Conservation (phyloP, 2,113 vertebrate genomes). For the Vidua macroura region DNA sequence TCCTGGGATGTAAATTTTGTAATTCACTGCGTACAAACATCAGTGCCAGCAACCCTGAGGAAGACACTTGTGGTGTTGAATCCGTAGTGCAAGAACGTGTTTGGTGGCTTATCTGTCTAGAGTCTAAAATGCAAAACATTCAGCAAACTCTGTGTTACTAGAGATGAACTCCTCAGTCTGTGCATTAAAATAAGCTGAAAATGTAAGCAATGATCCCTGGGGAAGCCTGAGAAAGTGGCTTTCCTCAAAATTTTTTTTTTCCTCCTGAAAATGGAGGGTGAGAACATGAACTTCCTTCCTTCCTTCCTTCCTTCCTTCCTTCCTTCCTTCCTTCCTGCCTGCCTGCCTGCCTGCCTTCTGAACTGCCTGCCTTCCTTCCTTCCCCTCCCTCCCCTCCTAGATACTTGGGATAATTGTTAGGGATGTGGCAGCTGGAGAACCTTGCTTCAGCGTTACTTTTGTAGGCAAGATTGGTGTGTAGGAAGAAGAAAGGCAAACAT, state of each 20-base stretch:
- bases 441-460: not conserved
- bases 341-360: too few relatives aligned
- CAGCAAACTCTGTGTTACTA: not conserved
- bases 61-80: not conserved
- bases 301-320: too few relatives aligned
- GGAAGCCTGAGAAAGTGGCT: not conserved
- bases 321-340: too few relatives aligned
- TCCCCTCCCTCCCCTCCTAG: too few relatives aligned
- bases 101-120: not conserved
- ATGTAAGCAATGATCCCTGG: accelerated
- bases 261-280: not conserved
- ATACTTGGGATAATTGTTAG: not conserved
- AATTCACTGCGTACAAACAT: not conserved
- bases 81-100: not conserved
- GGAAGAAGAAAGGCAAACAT: not conserved
- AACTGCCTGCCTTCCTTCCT: too few relatives aligned
- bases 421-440: not conserved
- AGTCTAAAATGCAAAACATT: not conserved
- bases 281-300: not conserved
- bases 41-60: not conserved
- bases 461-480: not conserved
- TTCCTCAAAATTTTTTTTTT: not conserved
- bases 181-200: not conserved
- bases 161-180: not conserved
- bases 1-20: not conserved